Evolutionary conservation across 2,888 invertebrate species (phyloP).

Genomic region (Seira musarum): DNA sequence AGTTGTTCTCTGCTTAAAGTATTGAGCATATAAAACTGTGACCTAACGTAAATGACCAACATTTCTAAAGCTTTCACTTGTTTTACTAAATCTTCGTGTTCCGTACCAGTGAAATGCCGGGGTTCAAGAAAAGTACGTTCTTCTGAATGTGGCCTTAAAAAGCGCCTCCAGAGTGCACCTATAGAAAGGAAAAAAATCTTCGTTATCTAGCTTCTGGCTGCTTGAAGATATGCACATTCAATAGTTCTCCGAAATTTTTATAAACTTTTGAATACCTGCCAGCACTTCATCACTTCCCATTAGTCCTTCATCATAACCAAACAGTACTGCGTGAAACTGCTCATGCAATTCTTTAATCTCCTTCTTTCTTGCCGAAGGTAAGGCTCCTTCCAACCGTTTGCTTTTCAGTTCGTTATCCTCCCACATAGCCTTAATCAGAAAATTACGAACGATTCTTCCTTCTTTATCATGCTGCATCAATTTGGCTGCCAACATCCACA

Average conservation of each 20-base stretch:
- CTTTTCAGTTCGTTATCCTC: slow-evolving; percentile 83
- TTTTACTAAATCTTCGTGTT: slow-evolving; percentile 52
- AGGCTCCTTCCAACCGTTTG: slow-evolving; percentile 82
- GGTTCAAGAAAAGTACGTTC: no score
- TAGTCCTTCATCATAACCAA: slow-evolving; percentile 91
- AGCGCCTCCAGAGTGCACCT: slow-evolving; percentile 87
- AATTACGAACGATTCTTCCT: slow-evolving; percentile 82
- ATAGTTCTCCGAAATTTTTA: no score
- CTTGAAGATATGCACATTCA: no score
- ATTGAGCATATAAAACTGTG: slow-evolving; percentile 72
- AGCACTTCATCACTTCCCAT: slow-evolving; percentile 82
- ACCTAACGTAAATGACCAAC: slow-evolving; percentile 67
- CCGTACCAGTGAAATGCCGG: neutral
- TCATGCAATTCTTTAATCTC: slow-evolving; percentile 81
- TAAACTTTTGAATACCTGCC: no score
- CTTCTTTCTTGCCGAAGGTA: slow-evolving; percentile 77
- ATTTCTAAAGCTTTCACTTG: slow-evolving; percentile 68
- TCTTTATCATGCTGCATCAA: slow-evolving; percentile 86
- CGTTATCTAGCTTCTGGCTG: no score
- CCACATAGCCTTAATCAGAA: slow-evolving; percentile 88
- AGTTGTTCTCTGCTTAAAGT: slow-evolving; percentile 76
- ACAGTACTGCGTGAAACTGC: slow-evolving; percentile 87
- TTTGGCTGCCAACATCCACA: slow-evolving; percentile 88
- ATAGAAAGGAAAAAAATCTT: no score
- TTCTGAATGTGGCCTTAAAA: no score